These are phyloP conservation scores for Rhyacophila evoluta DNA, from an alignment of 2,888 invertebrate genomes.

Conservation along the genomic window DNA sequence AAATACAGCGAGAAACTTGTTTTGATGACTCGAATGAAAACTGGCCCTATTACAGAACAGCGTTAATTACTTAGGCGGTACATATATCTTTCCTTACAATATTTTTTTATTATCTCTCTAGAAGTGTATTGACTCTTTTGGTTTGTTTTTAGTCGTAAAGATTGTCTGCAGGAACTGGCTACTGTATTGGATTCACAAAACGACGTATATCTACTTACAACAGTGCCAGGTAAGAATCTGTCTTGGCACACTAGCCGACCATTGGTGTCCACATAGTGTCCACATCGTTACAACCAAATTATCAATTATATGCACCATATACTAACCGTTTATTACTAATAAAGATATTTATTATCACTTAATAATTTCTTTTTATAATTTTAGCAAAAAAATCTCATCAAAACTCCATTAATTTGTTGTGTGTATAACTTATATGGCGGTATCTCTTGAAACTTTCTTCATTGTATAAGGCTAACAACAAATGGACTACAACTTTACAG, in stretches of 20 bases:
- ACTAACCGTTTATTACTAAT: no score
- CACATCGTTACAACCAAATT: no score
- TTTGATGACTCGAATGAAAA: not conserved
- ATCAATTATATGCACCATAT: no score
- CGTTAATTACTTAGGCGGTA: slow-evolving; percentile 44
- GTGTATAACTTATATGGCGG: no score
- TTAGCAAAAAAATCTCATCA: no score
- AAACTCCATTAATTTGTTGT: no score
- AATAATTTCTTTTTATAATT: no score
- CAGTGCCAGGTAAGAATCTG: not conserved
- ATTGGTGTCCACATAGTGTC: slow-evolving; percentile 15
- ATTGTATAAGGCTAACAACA: no score
- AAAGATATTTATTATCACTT: no score
- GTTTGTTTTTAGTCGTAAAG: slow-evolving; percentile 48
- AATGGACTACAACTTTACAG: no score
- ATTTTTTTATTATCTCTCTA: slow-evolving; percentile 32
- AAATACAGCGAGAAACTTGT: not conserved
- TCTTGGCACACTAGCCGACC: not conserved
- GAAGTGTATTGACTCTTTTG: slow-evolving; percentile 31
- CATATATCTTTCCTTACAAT: slow-evolving; percentile 40
- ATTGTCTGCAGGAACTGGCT: slow-evolving; percentile 48
- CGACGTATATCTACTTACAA: slow-evolving; percentile 13
- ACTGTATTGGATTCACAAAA: slow-evolving; percentile 49
- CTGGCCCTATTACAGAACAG: slow-evolving; percentile 45
- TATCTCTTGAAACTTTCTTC: no score